These are phyloP conservation scores for Drosophila niveifrons DNA, from an alignment of 2,888 invertebrate genomes.

Conservation along the genomic window DNA sequence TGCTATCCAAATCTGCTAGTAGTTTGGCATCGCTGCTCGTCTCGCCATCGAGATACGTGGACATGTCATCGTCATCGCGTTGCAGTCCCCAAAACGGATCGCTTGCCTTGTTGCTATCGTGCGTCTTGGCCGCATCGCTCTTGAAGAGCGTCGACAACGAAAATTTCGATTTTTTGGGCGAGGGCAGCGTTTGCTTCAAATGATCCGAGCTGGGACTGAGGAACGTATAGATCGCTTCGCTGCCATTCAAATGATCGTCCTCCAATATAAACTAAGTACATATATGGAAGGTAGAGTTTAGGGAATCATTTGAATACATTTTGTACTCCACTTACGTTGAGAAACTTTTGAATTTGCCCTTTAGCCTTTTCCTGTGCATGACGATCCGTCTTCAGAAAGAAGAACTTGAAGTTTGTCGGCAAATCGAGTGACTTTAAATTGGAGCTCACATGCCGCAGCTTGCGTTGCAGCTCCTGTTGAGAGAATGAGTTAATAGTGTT, in stretches of 20 bases:
- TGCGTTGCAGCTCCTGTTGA: conserved; percentile 91
- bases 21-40: conserved; percentile 84
- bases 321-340: conserved; percentile 90
- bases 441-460: conserved; percentile 92
- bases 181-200: conserved; percentile 91
- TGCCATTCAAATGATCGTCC: conserved; percentile 94
- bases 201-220: conserved; percentile 96
- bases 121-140: conserved; percentile 87
- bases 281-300: no score
- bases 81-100: conserved; percentile 87
- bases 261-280: conserved; percentile 91
- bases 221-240: conserved; percentile 95
- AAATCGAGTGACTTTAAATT: conserved; percentile 93
- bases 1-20: conserved; percentile 87
- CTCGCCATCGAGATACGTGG: conserved; percentile 90
- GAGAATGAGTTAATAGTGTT: not conserved
- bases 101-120: conserved; percentile 86
- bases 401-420: conserved; percentile 93
- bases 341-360: conserved; percentile 93
- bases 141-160: conserved; percentile 94
- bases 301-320: no score
- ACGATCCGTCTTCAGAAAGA: conserved; percentile 93
- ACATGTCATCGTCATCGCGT: conserved; percentile 92
- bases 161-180: conserved; percentile 94
- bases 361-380: conserved; percentile 93